phyloP scores from a whole-genome alignment of 2,888 invertebrate genomes.

The Oligia latruncula region DNA sequence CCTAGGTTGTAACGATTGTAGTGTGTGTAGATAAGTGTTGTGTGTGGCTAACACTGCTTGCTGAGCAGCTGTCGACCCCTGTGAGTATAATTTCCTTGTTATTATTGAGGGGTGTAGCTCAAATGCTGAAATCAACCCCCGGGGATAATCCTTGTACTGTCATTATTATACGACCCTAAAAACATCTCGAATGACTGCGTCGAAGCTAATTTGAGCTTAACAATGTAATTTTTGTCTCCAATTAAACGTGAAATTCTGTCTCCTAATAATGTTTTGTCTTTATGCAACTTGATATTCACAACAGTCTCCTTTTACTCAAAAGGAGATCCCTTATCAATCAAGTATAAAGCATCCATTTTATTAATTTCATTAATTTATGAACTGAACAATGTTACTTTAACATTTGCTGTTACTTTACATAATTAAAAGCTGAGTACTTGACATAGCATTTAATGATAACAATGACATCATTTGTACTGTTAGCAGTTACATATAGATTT shows the following conservation, averaged over 20 bases:
- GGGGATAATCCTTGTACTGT: slow-evolving; percentile 13
- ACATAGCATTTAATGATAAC: slow-evolving; percentile 29
- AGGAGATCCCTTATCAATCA: slow-evolving; percentile 1
- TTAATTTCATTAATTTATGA: slow-evolving; percentile 24
- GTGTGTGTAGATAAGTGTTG: slow-evolving; percentile 66
- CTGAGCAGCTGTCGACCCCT: slow-evolving; percentile 41
- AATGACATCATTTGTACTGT: slow-evolving; percentile 37
- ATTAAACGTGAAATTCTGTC: background rate
- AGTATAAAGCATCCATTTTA: slow-evolving; percentile 29
- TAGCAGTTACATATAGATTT: background rate
- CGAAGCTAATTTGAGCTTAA: slow-evolving; percentile 8
- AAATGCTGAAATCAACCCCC: slow-evolving; percentile 2
- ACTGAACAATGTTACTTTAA: background rate
- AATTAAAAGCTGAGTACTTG: slow-evolving; percentile 37
- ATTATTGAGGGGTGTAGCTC: slow-evolving; percentile 30
- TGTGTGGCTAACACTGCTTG: slow-evolving; percentile 55
- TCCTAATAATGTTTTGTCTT: background rate
- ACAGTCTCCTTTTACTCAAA: background rate
- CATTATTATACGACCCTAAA: slow-evolving; percentile 7
- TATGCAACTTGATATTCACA: background rate
- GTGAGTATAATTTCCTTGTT: slow-evolving; percentile 53
- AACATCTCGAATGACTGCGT: slow-evolving; percentile 32
- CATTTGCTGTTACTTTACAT: slow-evolving; percentile 40
- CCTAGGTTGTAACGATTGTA: slow-evolving; percentile 64
- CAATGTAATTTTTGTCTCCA: background rate